Evolutionary conservation across 1,140 invertebrate species (phyloP).

Genomic region (Orius laevigatus): DNA sequence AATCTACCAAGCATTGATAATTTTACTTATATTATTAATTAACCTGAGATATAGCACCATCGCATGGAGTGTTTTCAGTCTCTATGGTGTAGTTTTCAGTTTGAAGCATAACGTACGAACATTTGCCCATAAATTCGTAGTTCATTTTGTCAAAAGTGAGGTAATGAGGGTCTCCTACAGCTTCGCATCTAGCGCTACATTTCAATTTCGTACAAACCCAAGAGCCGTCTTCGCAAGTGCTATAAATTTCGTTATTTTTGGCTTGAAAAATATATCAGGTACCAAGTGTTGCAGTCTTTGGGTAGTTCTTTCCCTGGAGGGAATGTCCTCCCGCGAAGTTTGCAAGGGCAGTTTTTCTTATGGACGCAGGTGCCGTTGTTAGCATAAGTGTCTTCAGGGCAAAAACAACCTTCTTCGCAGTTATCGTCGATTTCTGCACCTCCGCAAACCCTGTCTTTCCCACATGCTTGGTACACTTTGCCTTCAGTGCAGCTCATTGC

Average conservation of each 20-base stretch:
- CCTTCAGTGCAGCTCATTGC: constrained; percentile 51
- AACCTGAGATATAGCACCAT: constrained; percentile 56
- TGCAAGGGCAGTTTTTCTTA: constrained; percentile 56
- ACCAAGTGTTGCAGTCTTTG: constrained; percentile 76
- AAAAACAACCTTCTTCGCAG: constrained; percentile 78
- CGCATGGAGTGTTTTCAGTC: constrained; percentile 66
- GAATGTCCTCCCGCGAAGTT: constrained; percentile 57
- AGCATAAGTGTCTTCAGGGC: constrained; percentile 52
- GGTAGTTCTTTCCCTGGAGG: constrained; percentile 48
- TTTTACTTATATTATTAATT: constrained; percentile 7
- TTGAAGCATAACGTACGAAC: constrained; percentile 64
- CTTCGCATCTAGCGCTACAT: constrained; percentile 58
- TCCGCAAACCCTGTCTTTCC: constrained; percentile 37
- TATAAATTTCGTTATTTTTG: constrained; percentile 21
- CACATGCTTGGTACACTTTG: constrained; percentile 51
- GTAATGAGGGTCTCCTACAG: constrained; percentile 79
- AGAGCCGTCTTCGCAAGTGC: constrained; percentile 49
- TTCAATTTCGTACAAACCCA: constrained; percentile 62
- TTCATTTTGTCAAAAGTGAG: constrained; percentile 71
- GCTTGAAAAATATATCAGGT: constrained; percentile 15
- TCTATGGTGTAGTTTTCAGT: constrained; percentile 49
- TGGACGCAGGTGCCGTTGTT: constrained; percentile 57
- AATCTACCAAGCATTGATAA: no score
- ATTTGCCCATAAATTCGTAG: constrained; percentile 79
- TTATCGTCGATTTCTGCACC: constrained; percentile 20